Percentiles rank a stretch among this genome's conserved stretches.
Conservation (phyloP, 2,797 vertebrate genomes). For the Acrocephalus scirpaceus region DNA sequence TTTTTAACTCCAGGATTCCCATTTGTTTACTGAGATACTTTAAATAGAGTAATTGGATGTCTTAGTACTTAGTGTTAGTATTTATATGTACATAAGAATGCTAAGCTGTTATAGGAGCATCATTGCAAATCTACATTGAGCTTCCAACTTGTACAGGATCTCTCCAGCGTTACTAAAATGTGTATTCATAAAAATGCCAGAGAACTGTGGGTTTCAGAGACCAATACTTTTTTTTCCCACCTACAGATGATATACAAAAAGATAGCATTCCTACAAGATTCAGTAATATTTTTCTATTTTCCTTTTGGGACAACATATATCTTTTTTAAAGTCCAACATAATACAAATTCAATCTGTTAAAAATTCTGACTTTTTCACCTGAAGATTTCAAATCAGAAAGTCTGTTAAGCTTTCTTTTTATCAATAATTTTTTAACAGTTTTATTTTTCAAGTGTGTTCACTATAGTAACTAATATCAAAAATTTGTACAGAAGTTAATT, state of each 20-base stretch:
- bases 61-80: neutral
- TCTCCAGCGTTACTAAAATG: neutral
- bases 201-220: neutral
- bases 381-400: neutral
- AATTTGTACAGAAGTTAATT: constrained; percentile 4
- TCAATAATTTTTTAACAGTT: neutral
- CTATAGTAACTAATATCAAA: neutral
- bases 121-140: neutral
- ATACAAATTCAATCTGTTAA: neutral
- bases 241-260: neutral
- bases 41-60: neutral
- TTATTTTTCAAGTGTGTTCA: neutral
- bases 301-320: neutral
- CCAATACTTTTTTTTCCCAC: neutral
- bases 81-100: neutral
- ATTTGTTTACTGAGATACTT: constrained; percentile 32
- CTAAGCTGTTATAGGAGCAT: neutral
- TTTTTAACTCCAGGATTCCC: neutral
- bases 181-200: neutral
- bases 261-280: neutral
- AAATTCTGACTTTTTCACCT: neutral
- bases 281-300: neutral
- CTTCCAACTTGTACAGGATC: neutral
- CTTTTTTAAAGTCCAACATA: neutral
- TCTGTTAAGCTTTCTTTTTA: neutral